A percentile compares a stretch with the other conserved stretches of the same genome.
These are phyloP conservation scores for Danionella cerebrum DNA, from an alignment of 2,113 vertebrate species.

Conservation along the genomic window DNA sequence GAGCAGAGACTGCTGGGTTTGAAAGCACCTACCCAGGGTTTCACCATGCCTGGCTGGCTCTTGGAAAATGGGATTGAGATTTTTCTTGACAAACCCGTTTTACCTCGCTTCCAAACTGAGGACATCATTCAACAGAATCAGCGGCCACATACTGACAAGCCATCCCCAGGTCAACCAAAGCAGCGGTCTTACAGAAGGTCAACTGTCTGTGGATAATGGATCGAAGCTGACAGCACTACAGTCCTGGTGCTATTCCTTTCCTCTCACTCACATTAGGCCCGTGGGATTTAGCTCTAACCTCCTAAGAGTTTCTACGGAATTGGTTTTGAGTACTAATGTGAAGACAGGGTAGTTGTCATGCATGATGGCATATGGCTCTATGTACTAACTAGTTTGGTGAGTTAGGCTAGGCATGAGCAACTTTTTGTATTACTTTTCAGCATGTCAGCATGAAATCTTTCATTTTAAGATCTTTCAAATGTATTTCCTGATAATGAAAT, in stretches of 20 bases:
- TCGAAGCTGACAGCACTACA: slow-evolving; percentile 45
- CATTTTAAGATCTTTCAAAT: too few relatives aligned
- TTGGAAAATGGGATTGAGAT: slow-evolving; percentile 27
- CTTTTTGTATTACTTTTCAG: too few relatives aligned
- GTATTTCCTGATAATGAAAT: too few relatives aligned
- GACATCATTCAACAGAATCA: slow-evolving; percentile 48
- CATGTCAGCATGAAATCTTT: too few relatives aligned
- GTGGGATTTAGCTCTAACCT: slow-evolving; percentile 45
- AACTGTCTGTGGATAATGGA: slow-evolving; percentile 57
- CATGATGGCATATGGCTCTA: slow-evolving; percentile 43
- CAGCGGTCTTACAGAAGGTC: slow-evolving; percentile 58
- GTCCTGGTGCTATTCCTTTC: slow-evolving; percentile 38
- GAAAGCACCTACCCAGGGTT: background rate
- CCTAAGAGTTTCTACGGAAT: slow-evolving; percentile 12
- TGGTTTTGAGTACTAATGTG: background rate
- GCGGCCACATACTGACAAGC: slow-evolving; percentile 41
- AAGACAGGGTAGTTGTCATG: slow-evolving; percentile 10
- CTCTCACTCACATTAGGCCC: slow-evolving; percentile 37
- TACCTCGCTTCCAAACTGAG: slow-evolving; percentile 32
- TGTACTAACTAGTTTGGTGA: too few relatives aligned
- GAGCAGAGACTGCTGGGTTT: background rate
- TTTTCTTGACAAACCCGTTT: slow-evolving; percentile 19
- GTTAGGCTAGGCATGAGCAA: too few relatives aligned
- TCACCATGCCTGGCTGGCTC: slow-evolving; percentile 25
- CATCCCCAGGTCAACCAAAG: slow-evolving; percentile 46